Percentiles rank a stretch among this genome's conserved stretches.
Evolutionary conservation across 2,113 vertebrate genomes (phyloP).

Genomic region (Leptobrachium leishanense): DNA sequence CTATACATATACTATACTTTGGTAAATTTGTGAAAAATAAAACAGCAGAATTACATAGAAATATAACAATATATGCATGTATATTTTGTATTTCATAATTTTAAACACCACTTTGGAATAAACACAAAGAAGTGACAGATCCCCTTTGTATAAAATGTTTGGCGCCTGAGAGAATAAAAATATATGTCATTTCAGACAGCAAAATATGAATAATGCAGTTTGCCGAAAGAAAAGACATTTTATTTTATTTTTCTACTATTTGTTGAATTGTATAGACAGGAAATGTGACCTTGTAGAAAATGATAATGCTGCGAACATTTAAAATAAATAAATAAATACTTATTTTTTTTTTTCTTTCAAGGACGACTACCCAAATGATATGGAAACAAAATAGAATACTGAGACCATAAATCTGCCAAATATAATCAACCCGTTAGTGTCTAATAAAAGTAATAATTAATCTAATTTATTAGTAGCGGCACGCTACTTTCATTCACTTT

Average conservation of each 20-base stretch:
- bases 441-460: constrained; percentile 21
- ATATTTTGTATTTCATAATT: too few relatives aligned
- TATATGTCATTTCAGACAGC: too few relatives aligned
- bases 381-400: background rate
- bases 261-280: background rate
- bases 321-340: background rate
- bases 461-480: constrained; percentile 3
- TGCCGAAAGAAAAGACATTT: too few relatives aligned
- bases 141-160: too few relatives aligned
- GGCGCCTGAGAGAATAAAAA: too few relatives aligned
- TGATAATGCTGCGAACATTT: background rate
- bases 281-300: background rate
- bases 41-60: too few relatives aligned
- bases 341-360: background rate
- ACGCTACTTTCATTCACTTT: background rate
- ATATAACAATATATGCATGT: too few relatives aligned
- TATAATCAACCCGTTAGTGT: constrained; percentile 21
- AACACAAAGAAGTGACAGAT: too few relatives aligned
- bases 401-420: background rate
- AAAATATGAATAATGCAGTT: too few relatives aligned
- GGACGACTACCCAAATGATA: background rate
- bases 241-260: background rate
- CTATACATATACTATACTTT: too few relatives aligned
- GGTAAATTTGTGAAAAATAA: too few relatives aligned
- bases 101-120: too few relatives aligned